Percentiles rank a stretch among this genome's conserved stretches.
Conservation (phyloP, 1,140 invertebrate genomes). For the Sinonovacula constricta region DNA sequence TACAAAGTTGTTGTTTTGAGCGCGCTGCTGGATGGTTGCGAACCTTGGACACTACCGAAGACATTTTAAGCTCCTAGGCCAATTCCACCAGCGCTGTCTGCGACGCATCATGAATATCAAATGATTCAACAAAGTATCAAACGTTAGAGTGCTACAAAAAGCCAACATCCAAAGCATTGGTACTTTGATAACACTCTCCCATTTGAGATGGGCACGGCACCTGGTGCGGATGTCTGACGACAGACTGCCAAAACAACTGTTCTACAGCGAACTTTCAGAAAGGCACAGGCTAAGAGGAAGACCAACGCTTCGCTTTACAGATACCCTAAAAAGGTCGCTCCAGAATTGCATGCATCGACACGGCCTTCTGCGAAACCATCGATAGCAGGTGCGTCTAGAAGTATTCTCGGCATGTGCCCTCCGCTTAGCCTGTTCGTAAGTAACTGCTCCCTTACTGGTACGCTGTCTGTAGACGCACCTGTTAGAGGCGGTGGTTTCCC, state of each 20-base stretch:
- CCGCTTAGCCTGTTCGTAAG: neutral
- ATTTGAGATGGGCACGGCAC: constrained; percentile 25
- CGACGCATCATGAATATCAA: no score
- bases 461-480: neutral
- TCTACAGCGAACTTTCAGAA: constrained; percentile 15
- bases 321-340: no score
- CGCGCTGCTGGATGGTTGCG: constrained; percentile 3
- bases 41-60: constrained; percentile 35
- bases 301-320: neutral
- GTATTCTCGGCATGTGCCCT: neutral
- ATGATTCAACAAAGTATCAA: constrained; percentile 23
- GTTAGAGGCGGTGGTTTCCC: neutral
- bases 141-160: constrained; percentile 17
- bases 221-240: neutral
- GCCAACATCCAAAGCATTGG: constrained; percentile 16
- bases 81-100: constrained; percentile 29
- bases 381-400: neutral
- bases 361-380: neutral
- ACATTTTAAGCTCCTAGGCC: constrained; percentile 17
- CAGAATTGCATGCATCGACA: no score
- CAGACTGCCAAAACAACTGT: constrained; percentile 9
- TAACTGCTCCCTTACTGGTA: neutral
- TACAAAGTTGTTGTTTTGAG: constrained; percentile 43
- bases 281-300: neutral
- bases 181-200: constrained; percentile 8